A percentile compares a stretch with the other conserved stretches of the same genome.
Evolutionary conservation across 2,888 invertebrate genomes (phyloP).

Genomic region (Prosopocoilus inquinatus): DNA sequence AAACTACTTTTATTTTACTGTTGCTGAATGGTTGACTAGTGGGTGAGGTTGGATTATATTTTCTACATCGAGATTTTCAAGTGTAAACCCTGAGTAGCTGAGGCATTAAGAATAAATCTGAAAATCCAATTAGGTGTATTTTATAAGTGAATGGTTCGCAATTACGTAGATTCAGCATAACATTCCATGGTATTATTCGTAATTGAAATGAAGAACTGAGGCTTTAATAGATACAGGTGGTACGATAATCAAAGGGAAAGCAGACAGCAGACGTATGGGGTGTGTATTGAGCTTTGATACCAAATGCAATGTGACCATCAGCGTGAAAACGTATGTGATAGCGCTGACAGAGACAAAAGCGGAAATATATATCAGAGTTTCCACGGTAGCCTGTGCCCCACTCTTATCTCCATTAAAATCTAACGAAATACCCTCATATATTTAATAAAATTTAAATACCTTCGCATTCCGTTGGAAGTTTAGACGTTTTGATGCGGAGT

Average conservation of each 20-base stretch:
- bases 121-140: too few relatives aligned
- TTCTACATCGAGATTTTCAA: too few relatives aligned
- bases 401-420: slow-evolving; percentile 12
- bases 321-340: slow-evolving; percentile 31
- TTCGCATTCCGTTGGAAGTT: slow-evolving; percentile 14
- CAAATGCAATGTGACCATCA: slow-evolving; percentile 25
- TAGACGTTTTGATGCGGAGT: too few relatives aligned
- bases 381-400: neutral
- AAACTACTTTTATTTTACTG: too few relatives aligned
- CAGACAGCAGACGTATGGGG: neutral
- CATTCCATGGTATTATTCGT: too few relatives aligned
- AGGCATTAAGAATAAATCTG: too few relatives aligned
- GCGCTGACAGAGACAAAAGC: slow-evolving; percentile 30
- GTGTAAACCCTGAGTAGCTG: too few relatives aligned
- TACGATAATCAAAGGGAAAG: neutral
- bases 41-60: too few relatives aligned
- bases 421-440: slow-evolving; percentile 9
- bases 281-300: slow-evolving; percentile 13
- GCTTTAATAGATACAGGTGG: neutral
- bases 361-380: slow-evolving; percentile 30
- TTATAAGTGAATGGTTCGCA: too few relatives aligned
- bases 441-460: slow-evolving; percentile 29
- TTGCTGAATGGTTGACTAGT: too few relatives aligned
- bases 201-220: neutral
- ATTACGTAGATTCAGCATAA: too few relatives aligned